Evolutionary conservation across 2,113 vertebrate genomes (phyloP).

Genomic region (Urocolius indicus): DNA sequence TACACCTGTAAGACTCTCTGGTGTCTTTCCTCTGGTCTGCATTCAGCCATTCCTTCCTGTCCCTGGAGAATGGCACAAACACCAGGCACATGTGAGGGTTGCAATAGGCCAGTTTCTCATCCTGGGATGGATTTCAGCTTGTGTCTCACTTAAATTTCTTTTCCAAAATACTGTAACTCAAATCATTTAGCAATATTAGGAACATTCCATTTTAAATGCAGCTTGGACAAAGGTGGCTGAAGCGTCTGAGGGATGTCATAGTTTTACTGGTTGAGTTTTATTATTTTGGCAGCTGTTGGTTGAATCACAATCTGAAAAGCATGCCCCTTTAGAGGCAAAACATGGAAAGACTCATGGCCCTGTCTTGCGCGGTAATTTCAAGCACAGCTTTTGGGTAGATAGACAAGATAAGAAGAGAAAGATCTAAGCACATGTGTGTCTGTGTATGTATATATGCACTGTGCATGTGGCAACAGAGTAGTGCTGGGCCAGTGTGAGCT

Average conservation of each 20-base stretch:
- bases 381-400: not conserved
- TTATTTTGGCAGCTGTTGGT: not conserved
- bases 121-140: not conserved
- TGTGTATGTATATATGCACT: not conserved
- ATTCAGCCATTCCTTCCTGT: not conserved
- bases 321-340: not conserved
- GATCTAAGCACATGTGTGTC: not conserved
- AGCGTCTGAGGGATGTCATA: rapidly evolving
- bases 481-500: not conserved
- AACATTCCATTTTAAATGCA: not conserved
- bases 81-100: not conserved
- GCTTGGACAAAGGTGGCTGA: not conserved
- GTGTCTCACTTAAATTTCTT: not conserved
- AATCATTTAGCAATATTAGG: not conserved
- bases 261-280: rapidly evolving
- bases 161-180: not conserved
- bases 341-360: not conserved
- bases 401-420: not conserved
- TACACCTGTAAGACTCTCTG: not conserved
- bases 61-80: not conserved
- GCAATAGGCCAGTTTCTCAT: not conserved
- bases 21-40: not conserved
- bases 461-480: not conserved
- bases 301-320: not conserved
- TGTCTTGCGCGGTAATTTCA: not conserved